phyloP scores from a whole-genome alignment of 1,140 invertebrate genomes.

The Popillia japonica region DNA sequence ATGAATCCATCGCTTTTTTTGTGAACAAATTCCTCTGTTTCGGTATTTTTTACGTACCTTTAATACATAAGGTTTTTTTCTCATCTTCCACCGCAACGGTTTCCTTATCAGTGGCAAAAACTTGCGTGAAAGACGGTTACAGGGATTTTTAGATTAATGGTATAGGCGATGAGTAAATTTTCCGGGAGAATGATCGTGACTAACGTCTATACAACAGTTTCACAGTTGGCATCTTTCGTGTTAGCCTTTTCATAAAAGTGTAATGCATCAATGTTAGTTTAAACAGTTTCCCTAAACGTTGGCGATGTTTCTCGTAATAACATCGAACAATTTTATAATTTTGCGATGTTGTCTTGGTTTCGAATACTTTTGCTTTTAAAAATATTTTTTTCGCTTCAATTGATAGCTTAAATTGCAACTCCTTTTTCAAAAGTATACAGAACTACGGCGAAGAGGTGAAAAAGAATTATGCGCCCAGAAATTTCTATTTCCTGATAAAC shows the following conservation, averaged over 20 bases:
- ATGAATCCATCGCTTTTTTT: neutral
- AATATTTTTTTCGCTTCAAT: too few species aligned
- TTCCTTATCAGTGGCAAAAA: slow-evolving; percentile 9
- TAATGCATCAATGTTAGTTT: too few species aligned
- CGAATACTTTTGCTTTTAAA: too few species aligned
- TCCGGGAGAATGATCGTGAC: neutral
- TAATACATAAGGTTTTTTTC: neutral
- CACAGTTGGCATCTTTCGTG: neutral
- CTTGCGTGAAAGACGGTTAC: neutral
- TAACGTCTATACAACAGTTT: neutral
- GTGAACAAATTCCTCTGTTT: neutral
- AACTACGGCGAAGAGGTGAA: too few species aligned
- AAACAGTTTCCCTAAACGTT: too few species aligned
- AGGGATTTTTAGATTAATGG: neutral
- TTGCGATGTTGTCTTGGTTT: too few species aligned
- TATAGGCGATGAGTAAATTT: neutral
- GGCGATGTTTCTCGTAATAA: too few species aligned
- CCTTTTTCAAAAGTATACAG: too few species aligned
- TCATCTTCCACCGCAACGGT: neutral
- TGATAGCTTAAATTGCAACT: too few species aligned
- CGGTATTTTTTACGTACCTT: neutral
- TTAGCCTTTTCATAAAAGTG: neutral
- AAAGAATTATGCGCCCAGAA: too few species aligned
- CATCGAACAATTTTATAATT: too few species aligned
- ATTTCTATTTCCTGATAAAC: too few species aligned